phyloP scores from a whole-genome alignment of 2,797 vertebrate genomes.

The Buceros bicornis region DNA sequence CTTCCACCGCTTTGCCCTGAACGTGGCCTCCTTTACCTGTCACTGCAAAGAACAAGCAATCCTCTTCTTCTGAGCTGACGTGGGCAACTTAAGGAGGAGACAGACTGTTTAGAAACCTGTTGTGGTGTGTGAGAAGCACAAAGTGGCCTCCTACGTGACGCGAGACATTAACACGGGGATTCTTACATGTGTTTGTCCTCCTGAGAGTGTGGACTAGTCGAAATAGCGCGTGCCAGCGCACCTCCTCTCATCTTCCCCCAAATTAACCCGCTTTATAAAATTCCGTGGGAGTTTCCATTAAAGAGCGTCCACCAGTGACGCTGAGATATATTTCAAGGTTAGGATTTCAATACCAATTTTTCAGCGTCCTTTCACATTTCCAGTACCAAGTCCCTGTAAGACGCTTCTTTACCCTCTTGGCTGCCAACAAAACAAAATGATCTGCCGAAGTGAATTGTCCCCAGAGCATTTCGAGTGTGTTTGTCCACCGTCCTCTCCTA shows the following conservation, averaged over 20 bases:
- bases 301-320: neutral
- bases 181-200: neutral
- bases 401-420: neutral
- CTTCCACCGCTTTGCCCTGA: neutral
- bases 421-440: neutral
- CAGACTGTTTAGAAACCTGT: neutral
- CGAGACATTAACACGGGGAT: neutral
- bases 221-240: neutral
- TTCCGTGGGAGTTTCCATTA: neutral
- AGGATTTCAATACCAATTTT: neutral
- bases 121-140: neutral
- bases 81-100: neutral
- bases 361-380: neutral
- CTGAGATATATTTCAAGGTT: neutral
- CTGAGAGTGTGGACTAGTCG: neutral
- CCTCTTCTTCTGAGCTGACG: neutral
- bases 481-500: neutral
- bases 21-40: neutral
- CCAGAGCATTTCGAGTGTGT: neutral
- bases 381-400: neutral
- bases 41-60: neutral
- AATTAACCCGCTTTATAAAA: neutral
- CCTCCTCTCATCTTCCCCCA: neutral
- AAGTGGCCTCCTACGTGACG: neutral
- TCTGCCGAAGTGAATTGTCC: neutral